Conservation (phyloP, 2,888 invertebrate genomes). For the Craniophora ligustri region DNA sequence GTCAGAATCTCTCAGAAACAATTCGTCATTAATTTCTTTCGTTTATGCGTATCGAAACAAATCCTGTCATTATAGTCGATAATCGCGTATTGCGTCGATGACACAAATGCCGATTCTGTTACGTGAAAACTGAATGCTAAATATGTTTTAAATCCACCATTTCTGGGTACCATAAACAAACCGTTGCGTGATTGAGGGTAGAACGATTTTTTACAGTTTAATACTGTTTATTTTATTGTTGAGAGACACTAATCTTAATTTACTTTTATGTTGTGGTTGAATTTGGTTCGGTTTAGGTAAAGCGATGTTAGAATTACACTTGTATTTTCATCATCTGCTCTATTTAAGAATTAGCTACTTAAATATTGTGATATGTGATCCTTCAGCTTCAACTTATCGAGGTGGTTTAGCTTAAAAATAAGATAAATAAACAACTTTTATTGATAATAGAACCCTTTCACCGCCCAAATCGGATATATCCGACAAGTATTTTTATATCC, state of each 20-base stretch:
- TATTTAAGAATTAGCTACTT: too few species aligned
- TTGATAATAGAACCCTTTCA: too few species aligned
- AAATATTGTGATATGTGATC: too few species aligned
- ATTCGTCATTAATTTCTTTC: neutral
- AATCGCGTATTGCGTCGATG: slow-evolving; percentile 47
- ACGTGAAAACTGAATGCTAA: slow-evolving; percentile 38
- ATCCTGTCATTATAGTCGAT: neutral
- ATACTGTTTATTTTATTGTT: slow-evolving; percentile 44
- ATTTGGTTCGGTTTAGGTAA: slow-evolving; percentile 18
- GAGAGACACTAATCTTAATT: slow-evolving; percentile 38
- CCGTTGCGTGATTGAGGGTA: slow-evolving; percentile 42
- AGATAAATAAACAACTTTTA: too few species aligned
- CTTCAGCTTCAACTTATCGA: too few species aligned
- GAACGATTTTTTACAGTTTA: slow-evolving; percentile 40
- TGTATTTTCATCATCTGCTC: too few species aligned
- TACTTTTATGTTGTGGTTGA: slow-evolving; percentile 37
- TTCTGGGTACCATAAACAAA: slow-evolving; percentile 35
- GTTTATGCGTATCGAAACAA: neutral
- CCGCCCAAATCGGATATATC: too few species aligned
- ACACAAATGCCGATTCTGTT: slow-evolving; percentile 28
- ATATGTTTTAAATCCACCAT: slow-evolving; percentile 43
- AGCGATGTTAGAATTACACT: neutral
- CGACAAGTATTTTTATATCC: too few species aligned
- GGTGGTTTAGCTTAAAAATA: too few species aligned
- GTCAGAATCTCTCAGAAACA: too few species aligned